A percentile compares a stretch with the other conserved stretches of the same genome.
These are phyloP conservation scores for Umimayanthus chanpuru DNA, from an alignment of 92 coral and sea anemone genomes.

Conservation along the genomic window DNA sequence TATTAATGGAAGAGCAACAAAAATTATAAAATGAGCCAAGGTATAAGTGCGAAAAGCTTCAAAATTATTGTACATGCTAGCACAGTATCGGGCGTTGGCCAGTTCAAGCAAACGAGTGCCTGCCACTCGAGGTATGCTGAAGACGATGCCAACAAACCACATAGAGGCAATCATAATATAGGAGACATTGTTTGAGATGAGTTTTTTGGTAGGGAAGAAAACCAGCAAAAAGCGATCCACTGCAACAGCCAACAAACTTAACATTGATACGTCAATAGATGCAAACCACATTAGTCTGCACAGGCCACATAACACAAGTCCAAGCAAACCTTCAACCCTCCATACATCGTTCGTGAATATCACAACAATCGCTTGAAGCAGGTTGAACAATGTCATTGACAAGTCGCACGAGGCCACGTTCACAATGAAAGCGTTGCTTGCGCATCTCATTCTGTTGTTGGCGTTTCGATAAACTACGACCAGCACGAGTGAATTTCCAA, in stretches of 20 bases:
- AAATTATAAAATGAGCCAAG: slow-evolving; percentile 23
- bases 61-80: not conserved
- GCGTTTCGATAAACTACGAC: slow-evolving; percentile 19
- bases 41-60: slow-evolving; percentile 16
- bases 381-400: slow-evolving; percentile 43
- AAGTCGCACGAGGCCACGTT: slow-evolving; percentile 31
- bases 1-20: not conserved
- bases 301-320: slow-evolving; percentile 21
- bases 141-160: slow-evolving; percentile 18
- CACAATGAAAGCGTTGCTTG: slow-evolving; percentile 30
- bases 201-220: slow-evolving; percentile 29
- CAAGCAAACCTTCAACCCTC: slow-evolving; percentile 10
- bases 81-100: slow-evolving; percentile 9
- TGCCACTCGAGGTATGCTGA: slow-evolving; percentile 4
- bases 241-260: slow-evolving; percentile 34
- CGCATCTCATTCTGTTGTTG: slow-evolving; percentile 40
- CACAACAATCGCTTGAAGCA: slow-evolving; percentile 35
- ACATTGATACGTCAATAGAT: slow-evolving; percentile 30
- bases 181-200: slow-evolving; percentile 5
- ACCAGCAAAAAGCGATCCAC: slow-evolving; percentile 32
- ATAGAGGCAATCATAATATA: not conserved
- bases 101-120: slow-evolving; percentile 18
- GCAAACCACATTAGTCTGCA: slow-evolving; percentile 35
- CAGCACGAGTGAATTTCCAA: slow-evolving; percentile 37
- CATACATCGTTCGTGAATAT: slow-evolving; percentile 21